Percentiles rank a stretch among this genome's conserved stretches.
Conservation (phyloP, 1,140 invertebrate genomes). For the Drosophila ercepeae region DNA sequence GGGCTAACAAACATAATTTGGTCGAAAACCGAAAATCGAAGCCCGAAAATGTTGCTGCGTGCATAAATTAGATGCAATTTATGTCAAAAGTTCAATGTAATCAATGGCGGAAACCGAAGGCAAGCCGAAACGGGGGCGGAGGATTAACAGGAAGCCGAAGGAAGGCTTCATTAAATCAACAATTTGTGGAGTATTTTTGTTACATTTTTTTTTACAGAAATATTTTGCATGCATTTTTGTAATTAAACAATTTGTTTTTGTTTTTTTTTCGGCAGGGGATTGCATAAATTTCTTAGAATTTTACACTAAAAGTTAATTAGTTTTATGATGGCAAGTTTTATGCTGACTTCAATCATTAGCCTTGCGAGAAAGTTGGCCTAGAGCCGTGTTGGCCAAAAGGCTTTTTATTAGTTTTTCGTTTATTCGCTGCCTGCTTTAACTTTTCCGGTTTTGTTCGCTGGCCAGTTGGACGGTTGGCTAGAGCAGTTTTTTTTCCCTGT, state of each 20-base stretch:
- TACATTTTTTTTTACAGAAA: no score
- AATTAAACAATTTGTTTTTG: neutral
- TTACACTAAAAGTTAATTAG: slow-evolving; percentile 63
- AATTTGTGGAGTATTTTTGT: no score
- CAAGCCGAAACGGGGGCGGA: no score
- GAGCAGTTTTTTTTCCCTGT: slow-evolving; percentile 44
- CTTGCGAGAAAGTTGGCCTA: slow-evolving; percentile 1
- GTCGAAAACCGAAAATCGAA: slow-evolving; percentile 22
- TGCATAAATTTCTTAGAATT: slow-evolving; percentile 20
- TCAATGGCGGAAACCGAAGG: slow-evolving; percentile 12
- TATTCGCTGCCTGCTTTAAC: slow-evolving; percentile 75
- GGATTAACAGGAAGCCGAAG: neutral
- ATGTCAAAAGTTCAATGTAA: slow-evolving; percentile 58
- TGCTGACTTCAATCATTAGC: slow-evolving; percentile 62
- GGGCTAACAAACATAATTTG: slow-evolving; percentile 39
- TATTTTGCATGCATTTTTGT: no score
- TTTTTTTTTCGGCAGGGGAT: no score
- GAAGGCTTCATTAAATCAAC: slow-evolving; percentile 9
- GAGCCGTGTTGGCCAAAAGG: slow-evolving; percentile 48
- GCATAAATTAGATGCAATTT: slow-evolving; percentile 75
- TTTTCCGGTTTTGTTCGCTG: slow-evolving; percentile 61
- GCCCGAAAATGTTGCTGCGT: slow-evolving; percentile 20
- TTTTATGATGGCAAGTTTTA: slow-evolving; percentile 69
- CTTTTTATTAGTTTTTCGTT: slow-evolving; percentile 81
- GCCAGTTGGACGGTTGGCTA: no score